Percentiles rank a stretch among this genome's conserved stretches.
Evolutionary conservation across 2,888 invertebrate species (phyloP).

Genomic region (Taphrorychus bicolor): DNA sequence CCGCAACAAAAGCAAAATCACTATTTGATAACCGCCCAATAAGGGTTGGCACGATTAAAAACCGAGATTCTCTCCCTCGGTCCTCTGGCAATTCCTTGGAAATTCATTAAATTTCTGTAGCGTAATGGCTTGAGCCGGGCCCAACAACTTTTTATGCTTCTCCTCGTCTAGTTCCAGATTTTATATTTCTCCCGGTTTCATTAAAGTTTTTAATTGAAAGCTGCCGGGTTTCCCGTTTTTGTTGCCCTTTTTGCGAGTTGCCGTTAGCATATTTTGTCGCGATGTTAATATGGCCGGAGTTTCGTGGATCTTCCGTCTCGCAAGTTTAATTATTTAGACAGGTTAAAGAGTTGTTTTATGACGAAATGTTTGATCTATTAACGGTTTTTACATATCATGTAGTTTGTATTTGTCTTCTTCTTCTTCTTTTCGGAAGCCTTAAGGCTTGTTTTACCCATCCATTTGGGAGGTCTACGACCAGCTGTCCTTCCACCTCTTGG

Average conservation of each 20-base stretch:
- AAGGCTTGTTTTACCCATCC: too few species aligned
- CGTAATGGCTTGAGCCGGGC: conserved; percentile 33
- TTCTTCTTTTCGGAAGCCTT: too few species aligned
- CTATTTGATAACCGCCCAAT: conserved; percentile 51
- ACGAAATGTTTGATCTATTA: too few species aligned
- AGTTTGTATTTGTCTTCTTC: too few species aligned
- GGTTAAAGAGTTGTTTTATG: not conserved
- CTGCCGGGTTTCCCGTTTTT: conserved; percentile 20
- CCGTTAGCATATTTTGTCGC: conserved; percentile 13
- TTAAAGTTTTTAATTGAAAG: conserved; percentile 41
- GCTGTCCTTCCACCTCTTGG: too few species aligned
- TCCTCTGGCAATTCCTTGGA: conserved; percentile 38
- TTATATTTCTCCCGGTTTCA: conserved; percentile 37
- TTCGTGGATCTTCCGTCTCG: not conserved
- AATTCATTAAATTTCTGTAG: conserved; percentile 39
- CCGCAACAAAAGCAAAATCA: conserved; percentile 50
- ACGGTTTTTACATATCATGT: too few species aligned
- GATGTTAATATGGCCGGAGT: conserved; percentile 1
- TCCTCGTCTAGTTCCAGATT: conserved; percentile 36
- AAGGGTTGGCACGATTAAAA: conserved; percentile 48
- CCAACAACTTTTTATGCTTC: conserved; percentile 38
- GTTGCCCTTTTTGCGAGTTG: conserved; percentile 19
- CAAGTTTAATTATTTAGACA: not conserved
- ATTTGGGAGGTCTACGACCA: too few species aligned
- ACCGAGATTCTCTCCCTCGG: conserved; percentile 39